A percentile compares a stretch with the other conserved stretches of the same genome.
Conservation (phyloP, 1,140 invertebrate genomes). For the Drosophila dunni region DNA sequence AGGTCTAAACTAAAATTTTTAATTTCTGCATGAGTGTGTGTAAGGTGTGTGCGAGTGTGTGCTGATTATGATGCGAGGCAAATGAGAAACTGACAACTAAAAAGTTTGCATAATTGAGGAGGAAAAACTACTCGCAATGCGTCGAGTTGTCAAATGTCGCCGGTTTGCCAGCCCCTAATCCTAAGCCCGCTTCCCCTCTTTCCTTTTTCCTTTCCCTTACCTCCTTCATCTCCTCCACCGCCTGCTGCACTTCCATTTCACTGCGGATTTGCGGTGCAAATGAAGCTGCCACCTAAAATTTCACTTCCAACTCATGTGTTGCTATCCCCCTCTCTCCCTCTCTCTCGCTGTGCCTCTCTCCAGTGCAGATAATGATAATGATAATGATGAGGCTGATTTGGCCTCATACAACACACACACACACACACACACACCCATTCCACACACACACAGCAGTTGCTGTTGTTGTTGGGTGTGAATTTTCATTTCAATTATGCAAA, state of each 20-base stretch:
- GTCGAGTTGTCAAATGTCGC: slow-evolving; percentile 33
- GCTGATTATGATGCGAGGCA: slow-evolving; percentile 6
- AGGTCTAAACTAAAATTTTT: background rate
- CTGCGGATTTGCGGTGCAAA: slow-evolving; percentile 54
- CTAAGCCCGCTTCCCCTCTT: no score
- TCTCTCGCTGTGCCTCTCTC: background rate
- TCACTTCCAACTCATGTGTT: background rate
- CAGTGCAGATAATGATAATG: slow-evolving; percentile 45
- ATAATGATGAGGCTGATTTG: slow-evolving; percentile 80
- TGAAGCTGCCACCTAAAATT: slow-evolving; percentile 30
- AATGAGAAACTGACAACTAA: slow-evolving; percentile 37
- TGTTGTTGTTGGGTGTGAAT: slow-evolving; percentile 57
- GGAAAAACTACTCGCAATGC: slow-evolving; percentile 28
- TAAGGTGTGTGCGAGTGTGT: slow-evolving; percentile 1
- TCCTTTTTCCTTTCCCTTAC: no score
- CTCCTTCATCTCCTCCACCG: background rate
- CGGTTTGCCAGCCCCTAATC: background rate
- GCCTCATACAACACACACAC: slow-evolving; percentile 34
- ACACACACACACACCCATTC: slow-evolving; percentile 23
- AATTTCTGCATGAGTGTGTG: background rate
- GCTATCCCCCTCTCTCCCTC: background rate
- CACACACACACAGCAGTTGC: background rate
- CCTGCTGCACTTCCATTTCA: slow-evolving; percentile 46
- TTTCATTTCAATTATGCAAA: slow-evolving; percentile 80
- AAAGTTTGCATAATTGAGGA: slow-evolving; percentile 14